These are phyloP conservation scores for Cheilosia pagana DNA, from an alignment of 2,888 invertebrate species.

Conservation along the genomic window DNA sequence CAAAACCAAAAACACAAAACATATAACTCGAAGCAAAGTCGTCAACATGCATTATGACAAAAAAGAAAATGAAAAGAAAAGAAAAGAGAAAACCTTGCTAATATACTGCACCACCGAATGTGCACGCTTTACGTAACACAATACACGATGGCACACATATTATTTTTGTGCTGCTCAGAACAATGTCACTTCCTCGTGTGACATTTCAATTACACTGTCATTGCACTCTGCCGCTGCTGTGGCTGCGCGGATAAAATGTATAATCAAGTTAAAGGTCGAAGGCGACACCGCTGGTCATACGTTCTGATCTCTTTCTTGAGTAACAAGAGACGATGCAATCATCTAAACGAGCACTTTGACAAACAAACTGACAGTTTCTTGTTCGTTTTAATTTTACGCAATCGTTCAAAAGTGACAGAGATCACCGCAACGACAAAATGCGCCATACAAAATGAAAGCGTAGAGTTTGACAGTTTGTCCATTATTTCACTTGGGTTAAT, in stretches of 20 bases:
- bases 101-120: slow-evolving; percentile 16
- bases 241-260: slow-evolving; percentile 23
- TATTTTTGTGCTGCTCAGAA: slow-evolving; percentile 50
- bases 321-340: slow-evolving; percentile 40
- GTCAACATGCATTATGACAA: slow-evolving; percentile 1
- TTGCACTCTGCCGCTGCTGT: slow-evolving; percentile 2
- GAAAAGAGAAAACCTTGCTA: slow-evolving; percentile 58
- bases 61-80: not conserved
- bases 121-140: slow-evolving; percentile 62
- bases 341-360: not conserved
- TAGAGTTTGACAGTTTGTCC: slow-evolving; percentile 43
- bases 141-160: slow-evolving; percentile 65
- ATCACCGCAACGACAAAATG: slow-evolving; percentile 21
- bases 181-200: slow-evolving; percentile 73
- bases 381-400: slow-evolving; percentile 9
- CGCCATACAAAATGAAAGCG: slow-evolving; percentile 47
- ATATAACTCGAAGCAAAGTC: slow-evolving; percentile 5
- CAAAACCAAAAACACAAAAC: slow-evolving; percentile 8
- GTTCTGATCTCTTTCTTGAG: slow-evolving; percentile 54
- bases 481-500: slow-evolving; percentile 38
- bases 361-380: not conserved
- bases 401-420: slow-evolving; percentile 35
- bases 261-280: slow-evolving; percentile 62
- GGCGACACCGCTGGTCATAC: slow-evolving; percentile 59
- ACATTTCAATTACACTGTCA: slow-evolving; percentile 62